A percentile compares a stretch with the other conserved stretches of the same genome.
These are phyloP conservation scores for Bubalus kerabau DNA, from an alignment of 2,113 vertebrate genomes.

Conservation along the genomic window DNA sequence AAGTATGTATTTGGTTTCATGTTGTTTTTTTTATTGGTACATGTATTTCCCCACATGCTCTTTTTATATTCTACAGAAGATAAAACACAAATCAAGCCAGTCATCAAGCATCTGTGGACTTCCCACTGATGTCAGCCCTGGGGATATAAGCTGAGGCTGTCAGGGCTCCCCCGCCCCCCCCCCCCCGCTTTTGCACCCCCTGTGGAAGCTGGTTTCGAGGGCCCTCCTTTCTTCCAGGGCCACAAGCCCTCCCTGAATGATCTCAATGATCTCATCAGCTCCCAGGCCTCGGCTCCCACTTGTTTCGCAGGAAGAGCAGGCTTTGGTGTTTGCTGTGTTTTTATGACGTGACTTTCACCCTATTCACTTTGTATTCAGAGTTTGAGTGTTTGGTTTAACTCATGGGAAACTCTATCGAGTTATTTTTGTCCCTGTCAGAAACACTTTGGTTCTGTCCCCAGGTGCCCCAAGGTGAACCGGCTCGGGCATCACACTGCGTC, in stretches of 20 bases:
- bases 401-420: not conserved
- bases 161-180: not conserved
- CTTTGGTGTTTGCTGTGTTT: not conserved
- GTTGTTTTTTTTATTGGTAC: not conserved
- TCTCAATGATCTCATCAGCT: not conserved
- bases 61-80: not conserved
- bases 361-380: not conserved
- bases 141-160: not conserved
- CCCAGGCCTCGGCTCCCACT: not conserved
- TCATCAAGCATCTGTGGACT: not conserved
- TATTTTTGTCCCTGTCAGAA: not conserved
- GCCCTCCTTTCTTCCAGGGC: not conserved
- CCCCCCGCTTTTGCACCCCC: not conserved
- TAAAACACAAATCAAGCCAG: not conserved
- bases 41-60: not conserved
- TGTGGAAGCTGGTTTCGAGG: not conserved
- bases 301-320: not conserved
- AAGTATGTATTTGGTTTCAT: not conserved
- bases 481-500: not conserved
- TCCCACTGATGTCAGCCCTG: not conserved
- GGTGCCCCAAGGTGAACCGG: not conserved
- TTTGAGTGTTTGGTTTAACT: not conserved
- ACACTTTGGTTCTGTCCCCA: not conserved
- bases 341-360: not conserved
- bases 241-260: not conserved